Evolutionary conservation across 2,113 vertebrate species (phyloP), one percentile per base, ranked within the genome.

Genomic region (Ibidorhyncha struthersii): DNA sequence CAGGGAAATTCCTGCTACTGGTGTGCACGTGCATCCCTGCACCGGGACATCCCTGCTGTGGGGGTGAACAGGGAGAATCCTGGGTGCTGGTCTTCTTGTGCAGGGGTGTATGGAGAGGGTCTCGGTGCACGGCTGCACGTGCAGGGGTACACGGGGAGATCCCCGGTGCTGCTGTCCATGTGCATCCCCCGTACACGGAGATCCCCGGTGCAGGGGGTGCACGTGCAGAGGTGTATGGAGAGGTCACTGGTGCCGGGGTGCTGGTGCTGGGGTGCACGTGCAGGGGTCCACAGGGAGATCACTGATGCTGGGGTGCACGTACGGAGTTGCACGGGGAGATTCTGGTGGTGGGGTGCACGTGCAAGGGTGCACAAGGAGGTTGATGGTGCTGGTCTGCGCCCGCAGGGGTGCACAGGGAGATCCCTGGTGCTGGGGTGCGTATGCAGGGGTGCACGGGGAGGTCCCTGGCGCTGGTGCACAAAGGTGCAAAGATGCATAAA

Each of bases 111-210:
- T 4, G 6, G 50, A 12, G 41, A 59, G 10, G 36, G 34, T 8
- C n/a, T 14, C 9, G 8, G 1, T 22, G 6, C 14, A 23, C 40
- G 25, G 2, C 8, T n/a, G 18, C 14, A 8, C 2, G 0, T 26
- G 38, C 49, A 32, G 13, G 19, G 12, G 13, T 85, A 16, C 58
- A 30, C 0, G 2, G 12, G 7, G 59, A 45, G 14, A 4, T 49
- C 14, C 12, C 25, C 27, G 36, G 25, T 59, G 19, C 14, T 15
- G 47, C 21, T 49, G 47, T 49, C 47, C 49, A 50, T 8, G 50
- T 25, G 50, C 50, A 15, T 52, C 50, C 25, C 25, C 50, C 41
- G 41, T 41, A 41, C 41, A 41, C 41, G 41, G 41, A 41, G 41
- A 41, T 41, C 45, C 17, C 45, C 15, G 18, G 45, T 29, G 15